phyloP scores from a whole-genome alignment of 1,140 invertebrate species.

The Radopholus similis region DNA sequence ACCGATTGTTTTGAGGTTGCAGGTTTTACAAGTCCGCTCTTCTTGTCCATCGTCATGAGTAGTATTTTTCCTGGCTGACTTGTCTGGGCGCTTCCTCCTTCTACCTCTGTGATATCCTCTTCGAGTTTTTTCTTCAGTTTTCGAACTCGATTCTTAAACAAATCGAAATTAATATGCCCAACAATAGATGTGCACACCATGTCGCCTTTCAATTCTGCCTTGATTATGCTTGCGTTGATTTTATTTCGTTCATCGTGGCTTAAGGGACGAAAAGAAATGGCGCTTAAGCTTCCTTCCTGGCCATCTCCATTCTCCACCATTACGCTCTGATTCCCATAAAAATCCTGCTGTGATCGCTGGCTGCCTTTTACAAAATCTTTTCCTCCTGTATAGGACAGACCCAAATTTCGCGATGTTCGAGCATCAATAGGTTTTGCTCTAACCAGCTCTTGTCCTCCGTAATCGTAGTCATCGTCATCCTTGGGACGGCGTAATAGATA shows the following conservation, averaged over 20 bases:
- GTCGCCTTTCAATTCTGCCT: slow-evolving; percentile 54
- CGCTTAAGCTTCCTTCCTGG: background rate
- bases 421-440: slow-evolving; percentile 28
- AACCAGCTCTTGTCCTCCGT: slow-evolving; percentile 10
- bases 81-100: slow-evolving; percentile 16
- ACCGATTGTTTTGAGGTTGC: background rate
- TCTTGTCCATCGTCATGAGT: slow-evolving; percentile 49
- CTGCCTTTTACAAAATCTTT: slow-evolving; percentile 33
- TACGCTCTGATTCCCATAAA: slow-evolving; percentile 25
- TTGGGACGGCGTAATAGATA: slow-evolving; percentile 32
- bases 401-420: slow-evolving; percentile 14
- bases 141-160: slow-evolving; percentile 45
- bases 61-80: slow-evolving; percentile 26
- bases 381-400: slow-evolving; percentile 16
- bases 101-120: slow-evolving; percentile 29
- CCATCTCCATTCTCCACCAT: slow-evolving; percentile 3
- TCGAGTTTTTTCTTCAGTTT: slow-evolving; percentile 52
- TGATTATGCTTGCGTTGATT: slow-evolving; percentile 54
- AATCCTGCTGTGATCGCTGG: slow-evolving; percentile 22
- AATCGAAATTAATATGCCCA: background rate
- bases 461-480: slow-evolving; percentile 38
- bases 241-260: slow-evolving; percentile 52
- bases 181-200: slow-evolving; percentile 25
- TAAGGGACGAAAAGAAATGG: slow-evolving; percentile 18
- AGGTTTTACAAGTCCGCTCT: slow-evolving; percentile 42